Evolutionary conservation across 2,797 vertebrate species (phyloP).

Genomic region (Astyanax mexicanus): DNA sequence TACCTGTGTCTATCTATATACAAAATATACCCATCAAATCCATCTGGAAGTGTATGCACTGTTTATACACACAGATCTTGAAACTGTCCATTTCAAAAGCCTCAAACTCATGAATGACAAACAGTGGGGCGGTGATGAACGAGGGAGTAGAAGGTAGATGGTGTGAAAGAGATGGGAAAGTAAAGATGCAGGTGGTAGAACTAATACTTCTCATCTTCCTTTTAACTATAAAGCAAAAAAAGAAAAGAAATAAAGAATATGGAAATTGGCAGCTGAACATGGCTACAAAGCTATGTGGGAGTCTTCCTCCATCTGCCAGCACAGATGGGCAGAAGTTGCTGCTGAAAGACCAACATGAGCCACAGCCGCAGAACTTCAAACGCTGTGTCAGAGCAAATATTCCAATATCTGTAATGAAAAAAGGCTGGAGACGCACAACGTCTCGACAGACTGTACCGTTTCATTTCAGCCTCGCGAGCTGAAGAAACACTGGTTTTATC

Average conservation of each 20-base stretch:
- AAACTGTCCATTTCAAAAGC: no score
- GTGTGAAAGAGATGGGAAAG: neutral
- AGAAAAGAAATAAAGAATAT: no score
- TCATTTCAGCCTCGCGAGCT: slow-evolving; percentile 64
- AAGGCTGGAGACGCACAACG: neutral
- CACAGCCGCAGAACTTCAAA: slow-evolving; percentile 40
- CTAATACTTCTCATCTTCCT: slow-evolving; percentile 26
- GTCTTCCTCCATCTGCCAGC: slow-evolving; percentile 62
- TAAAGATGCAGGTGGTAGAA: slow-evolving; percentile 15
- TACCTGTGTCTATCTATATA: no score
- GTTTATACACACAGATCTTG: no score
- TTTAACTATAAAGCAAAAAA: slow-evolving; percentile 54
- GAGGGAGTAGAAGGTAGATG: neutral
- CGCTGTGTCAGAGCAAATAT: slow-evolving; percentile 42
- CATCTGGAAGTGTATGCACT: no score
- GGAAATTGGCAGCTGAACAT: slow-evolving; percentile 46
- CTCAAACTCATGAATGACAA: neutral
- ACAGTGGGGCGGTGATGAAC: neutral
- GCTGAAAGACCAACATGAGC: slow-evolving; percentile 46
- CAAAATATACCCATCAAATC: no score
- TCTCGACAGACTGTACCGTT: slow-evolving; percentile 44
- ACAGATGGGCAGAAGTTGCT: slow-evolving; percentile 58
- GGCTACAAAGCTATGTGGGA: slow-evolving; percentile 45
- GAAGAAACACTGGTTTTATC: no score
- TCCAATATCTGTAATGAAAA: slow-evolving; percentile 3